Base-by-base conservation (phyloP, 1,140 invertebrate species). In the Druon quercuslanigerum region DNA sequence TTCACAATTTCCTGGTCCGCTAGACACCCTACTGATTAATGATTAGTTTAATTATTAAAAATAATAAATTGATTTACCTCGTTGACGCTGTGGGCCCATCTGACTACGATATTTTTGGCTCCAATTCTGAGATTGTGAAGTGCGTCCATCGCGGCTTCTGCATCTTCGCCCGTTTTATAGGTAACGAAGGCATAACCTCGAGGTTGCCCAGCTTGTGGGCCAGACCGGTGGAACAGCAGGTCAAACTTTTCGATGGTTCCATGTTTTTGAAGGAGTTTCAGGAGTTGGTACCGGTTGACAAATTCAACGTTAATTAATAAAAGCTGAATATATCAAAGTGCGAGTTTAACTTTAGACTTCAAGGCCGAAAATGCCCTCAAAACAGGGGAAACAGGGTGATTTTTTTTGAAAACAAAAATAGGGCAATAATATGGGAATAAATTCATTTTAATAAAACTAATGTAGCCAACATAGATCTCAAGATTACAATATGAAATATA, bases 171-270 rank as follows among this genome's bases (percentile, higher is more conserved):
- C 0, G 87, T 92, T 83, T 94, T 93, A 86, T 96, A 98, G 0
- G 96, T 98, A 33, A 97, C 96, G 91, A 98, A 98, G 50, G 97
- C 97, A 89, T 98, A 98, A n/a, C 97, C 97, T 81, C 97, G 92
- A 0, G 97, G 96, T 88, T 97, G 96, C 57, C 97, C 97, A 85
- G 95, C 94, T 85, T 96, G 94, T 71, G 96, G 96, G 74, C 97
- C 97, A 78, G 94, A 94, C 81, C 96, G 96, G 89, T 98, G 96
- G 89, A 97, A 98, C 73, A 98, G 94, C 90, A 98, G 95, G 91
- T 98, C 97, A 93, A 98, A 98, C 94, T 98, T 97, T 92, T 97
- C 95, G 85, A 98, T 95, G 83, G 93, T 92, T 88, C 97, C 97
- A 94, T 96, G 95, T 93, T 96, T 96, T 94, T 98, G 96, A 92